Percentiles rank a stretch among this genome's conserved stretches.
These are phyloP conservation scores for Onychomys torridus DNA, from an alignment of 2,797 vertebrate genomes.

Conservation along the genomic window DNA sequence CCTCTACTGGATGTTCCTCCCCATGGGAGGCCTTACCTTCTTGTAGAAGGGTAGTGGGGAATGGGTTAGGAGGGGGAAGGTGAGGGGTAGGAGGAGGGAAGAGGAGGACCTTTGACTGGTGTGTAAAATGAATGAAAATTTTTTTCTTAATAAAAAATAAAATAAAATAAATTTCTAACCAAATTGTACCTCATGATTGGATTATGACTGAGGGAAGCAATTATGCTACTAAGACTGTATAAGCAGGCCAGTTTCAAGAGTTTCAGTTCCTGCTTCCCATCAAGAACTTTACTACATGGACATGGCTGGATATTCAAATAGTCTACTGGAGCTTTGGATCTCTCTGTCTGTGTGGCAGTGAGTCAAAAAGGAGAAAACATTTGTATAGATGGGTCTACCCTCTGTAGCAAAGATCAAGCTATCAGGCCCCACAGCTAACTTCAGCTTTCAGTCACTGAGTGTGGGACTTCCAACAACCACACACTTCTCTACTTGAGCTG, in stretches of 20 bases:
- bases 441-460: not conserved
- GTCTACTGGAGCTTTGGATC: not conserved
- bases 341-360: not conserved
- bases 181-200: not conserved
- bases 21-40: too few relatives aligned
- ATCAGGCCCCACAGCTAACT: not conserved
- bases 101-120: too few relatives aligned
- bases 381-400: not conserved
- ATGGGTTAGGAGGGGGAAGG: too few relatives aligned
- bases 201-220: not conserved
- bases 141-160: not conserved
- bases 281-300: not conserved
- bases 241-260: not conserved
- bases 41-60: too few relatives aligned
- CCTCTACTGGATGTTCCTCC: too few relatives aligned
- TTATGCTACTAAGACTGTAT: not conserved
- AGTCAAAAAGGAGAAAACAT: not conserved
- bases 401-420: not conserved
- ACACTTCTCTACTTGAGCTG: not conserved
- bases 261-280: not conserved
- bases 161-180: not conserved
- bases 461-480: too few relatives aligned
- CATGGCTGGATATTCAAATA: too few relatives aligned
- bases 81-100: too few relatives aligned
- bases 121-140: too few relatives aligned